Conservation (phyloP, 1,140 invertebrate species). For the Heterodera carotae region DNA sequence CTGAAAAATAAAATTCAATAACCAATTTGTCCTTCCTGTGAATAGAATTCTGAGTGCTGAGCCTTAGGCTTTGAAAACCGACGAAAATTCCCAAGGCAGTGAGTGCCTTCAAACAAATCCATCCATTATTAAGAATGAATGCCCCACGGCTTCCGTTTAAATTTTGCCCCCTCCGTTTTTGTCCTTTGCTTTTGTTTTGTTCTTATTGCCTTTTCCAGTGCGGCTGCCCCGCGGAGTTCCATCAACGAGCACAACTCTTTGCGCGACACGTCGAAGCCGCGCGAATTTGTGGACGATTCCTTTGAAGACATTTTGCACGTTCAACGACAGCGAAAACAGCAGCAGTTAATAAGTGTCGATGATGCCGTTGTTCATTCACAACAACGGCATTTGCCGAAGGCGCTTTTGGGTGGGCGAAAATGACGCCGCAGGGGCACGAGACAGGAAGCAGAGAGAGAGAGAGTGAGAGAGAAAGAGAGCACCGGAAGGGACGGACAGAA, state of each 20-base stretch:
- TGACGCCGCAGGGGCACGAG: too few relatives aligned
- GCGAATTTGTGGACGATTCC: constrained; percentile 14
- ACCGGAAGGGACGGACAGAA: background rate
- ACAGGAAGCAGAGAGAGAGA: too few relatives aligned
- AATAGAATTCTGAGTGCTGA: too few relatives aligned
- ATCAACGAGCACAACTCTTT: constrained; percentile 45
- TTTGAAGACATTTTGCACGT: background rate
- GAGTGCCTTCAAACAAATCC: too few relatives aligned
- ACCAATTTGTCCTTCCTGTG: too few relatives aligned
- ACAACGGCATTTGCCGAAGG: background rate
- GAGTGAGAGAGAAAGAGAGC: background rate
- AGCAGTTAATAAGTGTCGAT: too few relatives aligned
- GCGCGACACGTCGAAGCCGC: constrained; percentile 39
- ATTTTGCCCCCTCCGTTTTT: constrained; percentile 2
- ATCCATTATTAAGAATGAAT: too few relatives aligned
- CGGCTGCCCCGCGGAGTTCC: constrained; percentile 51
- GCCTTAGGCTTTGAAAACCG: too few relatives aligned
- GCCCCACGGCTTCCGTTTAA: too few relatives aligned
- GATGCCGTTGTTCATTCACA: background rate
- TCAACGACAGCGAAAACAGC: background rate
- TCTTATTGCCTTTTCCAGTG: constrained; percentile 52
- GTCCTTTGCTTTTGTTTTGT: too few relatives aligned
- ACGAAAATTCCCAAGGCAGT: too few relatives aligned
- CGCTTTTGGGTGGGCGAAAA: background rate
- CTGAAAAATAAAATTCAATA: constrained; percentile 33